These are phyloP conservation scores for Acrocephalus arundinaceus DNA, from an alignment of 2,113 vertebrate species.

Conservation along the genomic window DNA sequence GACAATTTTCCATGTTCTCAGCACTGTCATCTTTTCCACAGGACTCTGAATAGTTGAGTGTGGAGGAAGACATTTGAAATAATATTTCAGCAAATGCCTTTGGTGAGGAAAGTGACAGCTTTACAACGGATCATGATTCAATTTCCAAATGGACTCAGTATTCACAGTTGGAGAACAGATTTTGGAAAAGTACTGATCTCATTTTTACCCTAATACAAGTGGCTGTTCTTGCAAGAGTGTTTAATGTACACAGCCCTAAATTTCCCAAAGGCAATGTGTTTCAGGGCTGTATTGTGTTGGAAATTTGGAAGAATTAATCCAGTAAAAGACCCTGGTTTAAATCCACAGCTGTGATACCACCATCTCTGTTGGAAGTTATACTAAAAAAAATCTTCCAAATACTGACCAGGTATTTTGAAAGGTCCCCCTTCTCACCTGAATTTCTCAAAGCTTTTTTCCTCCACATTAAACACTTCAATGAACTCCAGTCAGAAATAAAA, in stretches of 20 bases:
- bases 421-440: background rate
- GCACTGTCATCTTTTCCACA: conserved; percentile 20
- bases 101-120: background rate
- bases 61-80: background rate
- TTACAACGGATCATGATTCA: background rate
- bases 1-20: background rate
- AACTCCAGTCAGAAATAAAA: background rate
- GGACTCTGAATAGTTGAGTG: background rate
- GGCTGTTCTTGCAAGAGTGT: background rate
- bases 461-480: background rate
- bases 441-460: background rate
- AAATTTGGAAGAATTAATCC: background rate
- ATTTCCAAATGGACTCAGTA: background rate
- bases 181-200: background rate
- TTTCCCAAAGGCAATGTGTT: background rate
- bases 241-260: background rate
- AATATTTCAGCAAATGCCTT: conserved; percentile 20
- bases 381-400: background rate
- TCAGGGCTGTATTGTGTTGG: background rate
- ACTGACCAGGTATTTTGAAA: background rate
- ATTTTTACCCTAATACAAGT: background rate
- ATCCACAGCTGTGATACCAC: background rate
- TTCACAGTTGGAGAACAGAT: background rate
- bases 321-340: background rate
- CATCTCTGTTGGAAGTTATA: background rate